These are phyloP conservation scores for Metaphire vulgaris DNA, from an alignment of 1,140 invertebrate species.

Conservation along the genomic window DNA sequence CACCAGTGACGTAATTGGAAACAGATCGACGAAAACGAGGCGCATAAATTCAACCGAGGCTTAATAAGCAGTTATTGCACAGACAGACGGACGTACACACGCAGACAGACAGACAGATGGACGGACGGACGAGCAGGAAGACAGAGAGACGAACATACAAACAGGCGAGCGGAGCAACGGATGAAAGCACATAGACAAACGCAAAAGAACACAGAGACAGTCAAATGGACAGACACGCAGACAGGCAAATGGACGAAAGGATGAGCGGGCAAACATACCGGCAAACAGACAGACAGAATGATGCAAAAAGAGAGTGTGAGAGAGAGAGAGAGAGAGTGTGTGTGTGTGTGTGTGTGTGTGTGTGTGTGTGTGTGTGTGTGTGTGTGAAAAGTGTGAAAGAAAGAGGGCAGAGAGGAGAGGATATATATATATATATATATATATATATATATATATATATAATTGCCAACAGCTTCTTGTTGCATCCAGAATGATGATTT, in stretches of 20 bases:
- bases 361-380: too few species aligned
- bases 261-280: not conserved
- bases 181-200: not conserved
- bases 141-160: not conserved
- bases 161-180: not conserved
- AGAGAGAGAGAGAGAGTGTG: not conserved
- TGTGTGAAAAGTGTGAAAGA: too few species aligned
- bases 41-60: too few species aligned
- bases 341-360: too few species aligned
- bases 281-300: not conserved
- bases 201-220: not conserved
- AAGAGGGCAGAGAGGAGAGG: too few species aligned
- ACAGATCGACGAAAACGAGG: not conserved
- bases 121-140: not conserved
- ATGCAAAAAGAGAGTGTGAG: not conserved
- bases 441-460: too few species aligned
- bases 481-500: too few species aligned
- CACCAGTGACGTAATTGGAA: too few species aligned
- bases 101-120: not conserved
- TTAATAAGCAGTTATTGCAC: not conserved
- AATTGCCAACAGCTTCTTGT: too few species aligned
- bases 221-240: not conserved
- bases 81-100: not conserved
- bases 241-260: not conserved
- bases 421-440: too few species aligned